Conservation (phyloP, 2,113 vertebrate genomes). For the Pachyramphus minor region DNA sequence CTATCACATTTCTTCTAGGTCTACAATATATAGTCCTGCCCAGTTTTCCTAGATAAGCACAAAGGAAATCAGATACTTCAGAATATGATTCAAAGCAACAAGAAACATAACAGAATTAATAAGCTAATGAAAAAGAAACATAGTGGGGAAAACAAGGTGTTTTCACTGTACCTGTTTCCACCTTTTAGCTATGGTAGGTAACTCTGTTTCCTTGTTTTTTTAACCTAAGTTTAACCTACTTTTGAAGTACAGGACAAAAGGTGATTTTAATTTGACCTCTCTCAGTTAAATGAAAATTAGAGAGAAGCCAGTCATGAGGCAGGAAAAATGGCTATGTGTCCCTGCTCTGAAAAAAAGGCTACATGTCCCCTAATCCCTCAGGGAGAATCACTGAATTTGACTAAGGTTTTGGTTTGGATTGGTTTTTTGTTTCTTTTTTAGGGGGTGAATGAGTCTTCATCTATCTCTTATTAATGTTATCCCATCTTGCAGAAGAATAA, state of each 20-base stretch:
- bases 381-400: neutral
- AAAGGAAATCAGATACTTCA: neutral
- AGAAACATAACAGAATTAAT: neutral
- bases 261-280: neutral
- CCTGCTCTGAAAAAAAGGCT: neutral
- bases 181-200: neutral
- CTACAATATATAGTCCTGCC: neutral
- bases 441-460: neutral
- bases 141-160: fast-evolving
- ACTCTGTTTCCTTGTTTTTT: neutral
- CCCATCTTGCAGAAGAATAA: neutral
- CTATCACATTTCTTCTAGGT: neutral
- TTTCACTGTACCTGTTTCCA: neutral
- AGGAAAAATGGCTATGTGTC: neutral
- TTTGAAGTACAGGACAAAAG: neutral
- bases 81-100: neutral
- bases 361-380: neutral
- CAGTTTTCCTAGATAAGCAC: neutral
- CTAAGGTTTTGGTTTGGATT: neutral
- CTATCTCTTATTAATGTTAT: neutral
- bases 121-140: neutral
- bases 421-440: neutral
- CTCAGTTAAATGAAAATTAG: neutral
- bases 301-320: neutral
- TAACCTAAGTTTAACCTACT: neutral